Base-by-base conservation (phyloP, 2,797 vertebrate genomes). In the Pseudochirops corinnae region DNA sequence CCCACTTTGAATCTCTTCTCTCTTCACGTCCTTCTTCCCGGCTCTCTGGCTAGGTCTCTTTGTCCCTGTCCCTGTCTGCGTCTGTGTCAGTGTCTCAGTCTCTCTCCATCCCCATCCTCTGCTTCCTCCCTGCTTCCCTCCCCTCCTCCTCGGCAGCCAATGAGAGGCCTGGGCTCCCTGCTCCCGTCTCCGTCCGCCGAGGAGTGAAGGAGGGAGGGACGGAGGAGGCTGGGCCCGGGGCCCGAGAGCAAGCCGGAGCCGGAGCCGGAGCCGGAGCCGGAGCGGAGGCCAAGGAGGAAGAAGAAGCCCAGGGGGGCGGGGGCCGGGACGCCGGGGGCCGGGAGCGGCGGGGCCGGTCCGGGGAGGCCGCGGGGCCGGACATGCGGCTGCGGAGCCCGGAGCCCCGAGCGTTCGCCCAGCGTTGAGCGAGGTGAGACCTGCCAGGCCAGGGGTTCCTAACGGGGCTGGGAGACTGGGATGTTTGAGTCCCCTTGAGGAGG, bases 341-440 rank as follows among this genome's bases (percentile, higher is more conserved):
- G 97, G 33, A 97, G 97, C 93, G 96, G 96, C 96, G 97, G 97
- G 94, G 94, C 96, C 94, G 95, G 98, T 97, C 97, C 95, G 94
- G 97, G 96, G 46, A 96, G 97, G 96, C 98, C 96, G 92, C 97
- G 97, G 96, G 94, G 97, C 95, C 98, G 97, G 98, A 97, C 98
- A 98, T 98, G 98, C 96, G 97, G 98, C 97, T 98, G 98, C 96
- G 97, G 98, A 92, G 97, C 97, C 97, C 97, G 98, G 91, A 96
- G 98, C 97, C 98, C 97, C 97, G 97, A 98, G 98, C 97, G 97
- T 96, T 93, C 97, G 96, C 98, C 97, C 97, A 98, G 97, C 97
- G 97, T 96, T 98, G 98, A 98, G 94, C 93, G 96, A 98, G 98
- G 98, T 98, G 97, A 98, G 98, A 90, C 13, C 62, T 62, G 53